Evolutionary conservation across 2,113 vertebrate species (phyloP), one percentile per base, ranked within the genome.

Genomic region (Menidia beryllina): DNA sequence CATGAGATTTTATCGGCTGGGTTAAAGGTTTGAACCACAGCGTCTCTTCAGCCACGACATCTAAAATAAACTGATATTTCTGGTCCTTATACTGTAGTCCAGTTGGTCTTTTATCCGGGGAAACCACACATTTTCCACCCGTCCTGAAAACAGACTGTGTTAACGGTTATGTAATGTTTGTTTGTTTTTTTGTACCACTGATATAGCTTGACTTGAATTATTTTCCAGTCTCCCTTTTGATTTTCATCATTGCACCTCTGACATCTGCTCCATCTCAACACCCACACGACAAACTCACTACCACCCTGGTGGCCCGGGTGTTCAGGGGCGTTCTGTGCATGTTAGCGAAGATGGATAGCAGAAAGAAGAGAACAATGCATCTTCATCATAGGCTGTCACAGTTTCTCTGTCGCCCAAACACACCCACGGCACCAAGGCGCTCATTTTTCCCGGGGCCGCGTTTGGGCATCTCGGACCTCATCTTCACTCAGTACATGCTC

Each of bases 311-410:
- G 64, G 69, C 62, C 52, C 19, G 53, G 76, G 68, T 70, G 14
- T 75, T 81, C 81, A 60, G 20, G 10, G 51, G 69, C 64, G 72
- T 70, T n/a, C 76, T 50, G 52, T n/a, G 10, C 30, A 68, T 26
- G 55, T 58, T 83, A 78, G 79, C 68, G 71, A 61, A 85, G 85
- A 89, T 77, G 41, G 79, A 89, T 86, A 54, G 75, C 12, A 14
- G 70, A 23, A 9, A 64, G 63, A 58, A 70, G 59, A 66, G 30
- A 67, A 65, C 65, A 57, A 86, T 86, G 75, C 74, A 84, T 89
- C 85, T 86, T 85, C 77, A 89, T 89, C 83, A 81, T 69, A 53
- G 65, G 56, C 68, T n/a, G 48, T 72, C 72, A 10, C 66, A 30
- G 63, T 76, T 30, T 27, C 38, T 53, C 41, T 66, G 56, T 72